phyloP scores from a whole-genome alignment of 2,797 vertebrate genomes.

The Dendrocincla tyrannina region DNA sequence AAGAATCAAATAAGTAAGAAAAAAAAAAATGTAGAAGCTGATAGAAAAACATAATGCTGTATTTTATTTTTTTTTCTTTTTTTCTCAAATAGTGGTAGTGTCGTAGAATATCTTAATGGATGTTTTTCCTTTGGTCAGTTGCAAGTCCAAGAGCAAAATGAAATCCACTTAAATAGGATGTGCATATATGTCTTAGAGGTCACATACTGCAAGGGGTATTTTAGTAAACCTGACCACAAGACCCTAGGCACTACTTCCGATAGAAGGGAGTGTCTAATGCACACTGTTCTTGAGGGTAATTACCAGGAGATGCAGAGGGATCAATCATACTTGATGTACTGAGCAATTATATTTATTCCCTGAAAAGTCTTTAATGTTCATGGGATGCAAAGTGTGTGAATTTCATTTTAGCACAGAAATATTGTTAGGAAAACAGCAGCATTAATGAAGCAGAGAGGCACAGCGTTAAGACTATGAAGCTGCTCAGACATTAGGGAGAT shows the following conservation, averaged over 20 bases:
- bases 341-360: conserved; percentile 47
- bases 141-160: not conserved
- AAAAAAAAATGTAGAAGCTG: not conserved
- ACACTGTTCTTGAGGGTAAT: conserved; percentile 13
- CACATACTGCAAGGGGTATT: not conserved
- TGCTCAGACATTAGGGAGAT: not conserved
- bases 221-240: conserved; percentile 4
- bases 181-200: not conserved
- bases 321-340: conserved; percentile 32
- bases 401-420: not conserved
- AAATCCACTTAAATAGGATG: not conserved
- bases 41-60: not conserved
- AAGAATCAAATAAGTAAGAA: not conserved
- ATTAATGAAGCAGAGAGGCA: not conserved
- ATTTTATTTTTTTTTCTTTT: not conserved
- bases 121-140: not conserved
- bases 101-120: not conserved
- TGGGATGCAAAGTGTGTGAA: not conserved
- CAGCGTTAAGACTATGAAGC: not conserved
- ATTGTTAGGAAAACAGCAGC: not conserved
- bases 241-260: not conserved
- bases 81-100: not conserved
- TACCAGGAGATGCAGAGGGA: conserved; percentile 44
- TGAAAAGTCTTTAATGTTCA: conserved; percentile 22
- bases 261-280: conserved; percentile 36